phyloP scores from a whole-genome alignment of 35 echinoderm and acorn worm genomes.

The Ophiothrix spiculata region DNA sequence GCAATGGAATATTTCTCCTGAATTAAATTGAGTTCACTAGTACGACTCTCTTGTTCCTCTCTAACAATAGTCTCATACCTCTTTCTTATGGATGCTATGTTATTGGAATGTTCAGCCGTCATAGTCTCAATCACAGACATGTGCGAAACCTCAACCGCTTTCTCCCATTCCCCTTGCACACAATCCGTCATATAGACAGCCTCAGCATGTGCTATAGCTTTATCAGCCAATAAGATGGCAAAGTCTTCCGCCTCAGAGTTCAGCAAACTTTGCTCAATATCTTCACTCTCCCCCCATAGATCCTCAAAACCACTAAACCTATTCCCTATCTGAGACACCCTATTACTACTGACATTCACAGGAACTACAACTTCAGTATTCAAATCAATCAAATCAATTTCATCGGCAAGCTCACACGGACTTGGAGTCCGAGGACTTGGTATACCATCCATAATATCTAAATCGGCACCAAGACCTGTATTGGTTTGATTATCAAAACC shows the following conservation, averaged over 20 bases:
- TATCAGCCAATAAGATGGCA: constrained; percentile 36
- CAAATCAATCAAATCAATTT: constrained; percentile 5
- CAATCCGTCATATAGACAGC: constrained; percentile 12
- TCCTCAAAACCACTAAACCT: constrained; percentile 15
- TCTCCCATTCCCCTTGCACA: constrained; percentile 36
- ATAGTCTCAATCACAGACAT: constrained; percentile 47
- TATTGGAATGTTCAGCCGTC: constrained; percentile 54
- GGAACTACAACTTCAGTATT: not conserved
- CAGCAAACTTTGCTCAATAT: not conserved
- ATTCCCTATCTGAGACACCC: no score
- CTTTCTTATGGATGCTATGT: constrained; percentile 40
- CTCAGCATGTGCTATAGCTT: constrained; percentile 41
- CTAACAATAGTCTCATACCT: constrained; percentile 54
- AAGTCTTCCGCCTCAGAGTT: constrained; percentile 37
- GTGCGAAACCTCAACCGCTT: not conserved
- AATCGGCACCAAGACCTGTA: not conserved
- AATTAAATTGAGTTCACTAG: constrained; percentile 39
- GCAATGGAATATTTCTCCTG: constrained; percentile 30
- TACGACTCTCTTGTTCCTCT: constrained; percentile 38
- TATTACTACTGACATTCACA: not conserved
- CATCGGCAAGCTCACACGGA: not conserved
- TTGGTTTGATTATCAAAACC: not conserved
- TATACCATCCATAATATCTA: constrained; percentile 24
- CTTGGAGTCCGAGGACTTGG: not conserved
- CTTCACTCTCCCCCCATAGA: not conserved